Percentiles rank a stretch among this genome's conserved stretches.
Evolutionary conservation across 2,888 invertebrate genomes (phyloP).

Genomic region (Pyrochroa serraticornis): DNA sequence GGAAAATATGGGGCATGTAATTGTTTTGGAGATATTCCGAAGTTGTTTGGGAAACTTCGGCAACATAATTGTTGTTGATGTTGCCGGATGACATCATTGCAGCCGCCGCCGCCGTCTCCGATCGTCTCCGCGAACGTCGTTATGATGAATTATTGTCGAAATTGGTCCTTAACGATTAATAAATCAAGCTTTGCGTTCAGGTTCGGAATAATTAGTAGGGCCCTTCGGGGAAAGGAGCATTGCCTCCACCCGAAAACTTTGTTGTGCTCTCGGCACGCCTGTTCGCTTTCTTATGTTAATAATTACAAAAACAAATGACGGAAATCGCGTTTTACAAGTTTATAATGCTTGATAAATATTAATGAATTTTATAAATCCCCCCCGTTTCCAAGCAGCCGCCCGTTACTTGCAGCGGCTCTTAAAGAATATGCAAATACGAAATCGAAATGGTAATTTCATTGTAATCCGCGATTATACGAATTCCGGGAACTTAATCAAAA

Average conservation of each 20-base stretch:
- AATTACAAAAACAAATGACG: constrained; percentile 37
- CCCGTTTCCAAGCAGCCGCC: constrained; percentile 27
- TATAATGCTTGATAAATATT: constrained; percentile 45
- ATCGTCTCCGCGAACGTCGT: constrained; percentile 15
- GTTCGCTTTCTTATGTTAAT: constrained; percentile 21
- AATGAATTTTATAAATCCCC: constrained; percentile 41
- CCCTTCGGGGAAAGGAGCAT: background rate
- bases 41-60: background rate
- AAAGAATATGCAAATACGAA: constrained; percentile 43
- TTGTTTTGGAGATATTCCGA: background rate
- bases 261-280: background rate
- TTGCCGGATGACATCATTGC: constrained; percentile 7
- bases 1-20: too few species aligned
- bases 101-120: constrained; percentile 1
- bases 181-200: constrained; percentile 20
- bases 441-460: constrained; percentile 45
- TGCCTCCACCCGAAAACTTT: background rate
- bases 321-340: constrained; percentile 37
- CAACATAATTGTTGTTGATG: constrained; percentile 8
- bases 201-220: constrained; percentile 18
- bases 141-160: constrained; percentile 24
- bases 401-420: constrained; percentile 20
- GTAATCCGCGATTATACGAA: constrained; percentile 39
- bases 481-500: constrained; percentile 43
- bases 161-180: constrained; percentile 28